Evolutionary conservation across 2,113 vertebrate species (phyloP).

Genomic region (Pavo muticus): DNA sequence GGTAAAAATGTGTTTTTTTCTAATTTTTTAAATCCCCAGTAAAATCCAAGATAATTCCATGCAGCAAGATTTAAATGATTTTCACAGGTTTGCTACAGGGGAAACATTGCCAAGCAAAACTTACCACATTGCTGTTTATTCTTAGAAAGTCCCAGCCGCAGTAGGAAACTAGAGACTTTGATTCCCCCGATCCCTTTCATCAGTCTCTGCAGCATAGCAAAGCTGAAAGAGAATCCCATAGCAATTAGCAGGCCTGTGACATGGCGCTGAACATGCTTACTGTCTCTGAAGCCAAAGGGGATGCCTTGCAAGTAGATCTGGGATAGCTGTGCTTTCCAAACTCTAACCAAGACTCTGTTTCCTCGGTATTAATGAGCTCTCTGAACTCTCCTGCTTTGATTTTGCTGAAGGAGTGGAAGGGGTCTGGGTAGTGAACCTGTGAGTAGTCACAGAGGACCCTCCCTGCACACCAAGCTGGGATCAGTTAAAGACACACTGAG

Average conservation of each 20-base stretch:
- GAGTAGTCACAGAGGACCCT: neutral
- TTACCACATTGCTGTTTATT: neutral
- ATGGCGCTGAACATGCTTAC: neutral
- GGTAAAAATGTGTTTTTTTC: neutral
- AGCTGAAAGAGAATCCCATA: neutral
- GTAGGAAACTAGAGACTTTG: neutral
- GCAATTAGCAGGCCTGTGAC: neutral
- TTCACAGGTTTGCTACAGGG: conserved; percentile 14
- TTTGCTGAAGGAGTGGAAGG: neutral
- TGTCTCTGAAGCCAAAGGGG: neutral
- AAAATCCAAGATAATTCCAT: conserved; percentile 25
- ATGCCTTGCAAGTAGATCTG: neutral
- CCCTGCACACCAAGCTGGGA: neutral
- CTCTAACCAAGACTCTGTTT: neutral
- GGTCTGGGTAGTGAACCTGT: neutral
- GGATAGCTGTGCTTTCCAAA: neutral
- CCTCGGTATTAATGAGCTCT: neutral
- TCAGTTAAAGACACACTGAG: neutral
- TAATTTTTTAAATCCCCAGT: neutral
- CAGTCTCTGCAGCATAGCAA: neutral
- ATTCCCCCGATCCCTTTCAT: conserved; percentile 11
- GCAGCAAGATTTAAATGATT: conserved; percentile 5
- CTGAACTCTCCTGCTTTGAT: neutral
- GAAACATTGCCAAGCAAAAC: conserved; percentile 8
- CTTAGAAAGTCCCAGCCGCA: neutral